A percentile compares a stretch with the other conserved stretches of the same genome.
Conservation (phyloP, 2,888 invertebrate genomes). For the Dryococelus australis region DNA sequence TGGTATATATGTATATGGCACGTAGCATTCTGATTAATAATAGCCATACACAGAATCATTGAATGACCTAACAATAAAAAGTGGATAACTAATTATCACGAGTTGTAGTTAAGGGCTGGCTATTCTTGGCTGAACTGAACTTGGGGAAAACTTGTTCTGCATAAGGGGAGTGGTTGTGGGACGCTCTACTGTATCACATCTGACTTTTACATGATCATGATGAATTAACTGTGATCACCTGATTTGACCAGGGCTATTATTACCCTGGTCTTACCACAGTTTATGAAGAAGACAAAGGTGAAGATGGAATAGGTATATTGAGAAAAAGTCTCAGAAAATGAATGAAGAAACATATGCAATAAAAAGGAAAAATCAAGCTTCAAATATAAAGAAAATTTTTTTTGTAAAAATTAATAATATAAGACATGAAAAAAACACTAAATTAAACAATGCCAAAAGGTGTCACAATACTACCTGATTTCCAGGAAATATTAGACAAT, state of each 20-base stretch:
- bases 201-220: background rate
- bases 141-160: too few relatives aligned
- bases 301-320: background rate
- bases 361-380: background rate
- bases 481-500: too few relatives aligned
- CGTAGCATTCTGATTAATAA: too few relatives aligned
- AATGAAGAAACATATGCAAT: background rate
- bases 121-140: too few relatives aligned
- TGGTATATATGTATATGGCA: too few relatives aligned
- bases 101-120: too few relatives aligned
- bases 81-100: too few relatives aligned
- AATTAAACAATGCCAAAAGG: background rate
- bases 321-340: background rate
- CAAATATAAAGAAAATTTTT: background rate
- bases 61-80: too few relatives aligned
- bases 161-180: too few relatives aligned
- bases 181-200: background rate
- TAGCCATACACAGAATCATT: too few relatives aligned
- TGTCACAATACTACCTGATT: too few relatives aligned
- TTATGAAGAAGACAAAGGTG: background rate
- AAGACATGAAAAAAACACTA: background rate
- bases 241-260: background rate
- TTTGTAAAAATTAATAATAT: background rate
- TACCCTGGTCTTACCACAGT: background rate
- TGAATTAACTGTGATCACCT: too few relatives aligned